Percentiles rank a stretch among this genome's conserved stretches.
phyloP scores from a whole-genome alignment of 2,888 invertebrate species.

The Cerastis rubricosa region DNA sequence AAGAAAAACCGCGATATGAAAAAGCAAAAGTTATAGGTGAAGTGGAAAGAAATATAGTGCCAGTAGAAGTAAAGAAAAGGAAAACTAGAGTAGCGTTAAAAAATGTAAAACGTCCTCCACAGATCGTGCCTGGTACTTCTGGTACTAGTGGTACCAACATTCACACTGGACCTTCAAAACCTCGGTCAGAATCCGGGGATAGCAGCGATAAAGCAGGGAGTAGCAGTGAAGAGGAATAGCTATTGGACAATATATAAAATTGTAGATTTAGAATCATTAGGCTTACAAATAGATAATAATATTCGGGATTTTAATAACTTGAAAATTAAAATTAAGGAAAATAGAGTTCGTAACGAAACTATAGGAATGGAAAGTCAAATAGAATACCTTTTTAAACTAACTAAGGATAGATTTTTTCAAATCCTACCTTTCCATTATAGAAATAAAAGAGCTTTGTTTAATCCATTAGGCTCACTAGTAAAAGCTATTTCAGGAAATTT shows the following conservation, averaged over 20 bases:
- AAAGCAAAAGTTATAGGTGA: not conserved
- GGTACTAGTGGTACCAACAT: too few species aligned
- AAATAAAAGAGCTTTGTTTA: not conserved
- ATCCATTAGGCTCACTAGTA: not conserved
- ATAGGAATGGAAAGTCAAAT: not conserved
- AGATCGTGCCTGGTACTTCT: not conserved
- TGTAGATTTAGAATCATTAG: too few species aligned
- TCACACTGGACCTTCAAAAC: too few species aligned
- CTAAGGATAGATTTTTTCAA: not conserved
- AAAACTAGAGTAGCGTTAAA: not conserved
- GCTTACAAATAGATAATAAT: too few species aligned
- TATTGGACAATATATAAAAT: too few species aligned
- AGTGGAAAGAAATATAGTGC: not conserved
- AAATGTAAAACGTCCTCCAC: conserved; percentile 1
- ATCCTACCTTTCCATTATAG: not conserved
- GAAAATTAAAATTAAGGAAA: too few species aligned
- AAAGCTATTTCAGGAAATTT: not conserved
- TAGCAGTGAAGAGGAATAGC: too few species aligned
- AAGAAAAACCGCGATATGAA: not conserved
- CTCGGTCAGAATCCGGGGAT: too few species aligned
- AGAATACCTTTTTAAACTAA: not conserved
- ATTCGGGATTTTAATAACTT: too few species aligned
- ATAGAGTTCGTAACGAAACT: too few species aligned
- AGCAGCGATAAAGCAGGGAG: too few species aligned
- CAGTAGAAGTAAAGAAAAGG: not conserved